Conservation (phyloP, 2,113 vertebrate genomes). For the Erythrocercus mccallii region DNA sequence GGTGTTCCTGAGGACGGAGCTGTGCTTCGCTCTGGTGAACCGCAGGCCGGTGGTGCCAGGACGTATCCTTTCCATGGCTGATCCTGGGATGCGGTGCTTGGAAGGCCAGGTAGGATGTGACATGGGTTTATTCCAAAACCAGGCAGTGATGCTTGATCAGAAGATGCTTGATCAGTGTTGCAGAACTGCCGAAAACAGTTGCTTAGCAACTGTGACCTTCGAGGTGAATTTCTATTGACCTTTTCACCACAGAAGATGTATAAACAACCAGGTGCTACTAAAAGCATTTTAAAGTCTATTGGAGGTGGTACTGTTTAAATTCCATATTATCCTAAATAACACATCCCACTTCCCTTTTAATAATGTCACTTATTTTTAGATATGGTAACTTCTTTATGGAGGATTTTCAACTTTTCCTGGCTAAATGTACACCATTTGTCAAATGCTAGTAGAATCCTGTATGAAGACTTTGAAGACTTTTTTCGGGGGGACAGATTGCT, state of each 20-base stretch:
- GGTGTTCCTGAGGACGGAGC: constrained; percentile 84
- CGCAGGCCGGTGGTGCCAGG: constrained; percentile 85
- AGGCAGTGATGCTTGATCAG: constrained; percentile 35
- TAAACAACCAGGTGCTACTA: constrained; percentile 72
- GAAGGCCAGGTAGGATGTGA: constrained; percentile 69
- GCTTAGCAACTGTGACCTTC: constrained; percentile 82
- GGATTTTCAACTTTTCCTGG: not conserved
- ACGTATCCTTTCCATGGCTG: constrained; percentile 79
- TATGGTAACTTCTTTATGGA: not conserved
- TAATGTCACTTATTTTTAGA: constrained; percentile 9
- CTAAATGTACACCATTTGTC: constrained; percentile 15
- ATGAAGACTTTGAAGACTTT: not conserved
- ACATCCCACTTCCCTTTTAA: not conserved
- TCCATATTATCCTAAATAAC: constrained; percentile 23
- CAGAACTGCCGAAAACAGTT: constrained; percentile 73
- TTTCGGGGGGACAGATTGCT: not conserved
- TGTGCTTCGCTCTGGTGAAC: constrained; percentile 88
- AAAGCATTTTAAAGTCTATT: constrained; percentile 42
- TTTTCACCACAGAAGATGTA: constrained; percentile 62
- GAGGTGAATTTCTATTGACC: constrained; percentile 75
- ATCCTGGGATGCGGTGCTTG: accelerated
- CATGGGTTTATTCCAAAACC: constrained; percentile 45
- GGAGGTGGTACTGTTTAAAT: constrained; percentile 29
- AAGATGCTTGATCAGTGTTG: constrained; percentile 64
- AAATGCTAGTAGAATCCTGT: not conserved